These are phyloP conservation scores for Enteromius argenteus DNA, from an alignment of 2,797 vertebrate genomes.

Conservation along the genomic window DNA sequence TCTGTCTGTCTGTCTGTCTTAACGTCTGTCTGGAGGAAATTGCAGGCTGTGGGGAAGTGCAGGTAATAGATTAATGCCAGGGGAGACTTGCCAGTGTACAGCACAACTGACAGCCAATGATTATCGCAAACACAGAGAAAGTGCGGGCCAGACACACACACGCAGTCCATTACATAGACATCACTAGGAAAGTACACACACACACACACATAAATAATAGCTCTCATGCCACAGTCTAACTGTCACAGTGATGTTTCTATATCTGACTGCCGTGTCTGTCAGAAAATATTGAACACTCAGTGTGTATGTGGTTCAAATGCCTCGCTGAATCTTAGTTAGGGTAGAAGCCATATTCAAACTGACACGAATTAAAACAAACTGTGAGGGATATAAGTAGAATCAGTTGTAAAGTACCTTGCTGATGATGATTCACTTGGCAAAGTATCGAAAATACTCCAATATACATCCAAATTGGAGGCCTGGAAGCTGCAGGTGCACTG, in stretches of 20 bases:
- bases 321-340: neutral
- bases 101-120: conserved; percentile 77
- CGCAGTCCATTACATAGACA: conserved; percentile 41
- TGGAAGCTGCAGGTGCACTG: neutral
- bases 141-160: conserved; percentile 16
- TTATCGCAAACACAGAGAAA: conserved; percentile 74
- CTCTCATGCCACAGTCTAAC: conserved; percentile 39
- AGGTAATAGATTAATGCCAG: conserved; percentile 84
- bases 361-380: neutral
- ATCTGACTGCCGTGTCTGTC: conserved; percentile 32
- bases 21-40: conserved; percentile 61
- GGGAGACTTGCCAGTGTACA: conserved; percentile 69
- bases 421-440: neutral
- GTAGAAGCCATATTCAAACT: neutral
- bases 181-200: conserved; percentile 28
- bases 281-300: conserved; percentile 18
- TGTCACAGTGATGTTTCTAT: conserved; percentile 41
- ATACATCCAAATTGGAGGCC: neutral
- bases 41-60: conserved; percentile 71
- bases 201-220: conserved; percentile 48
- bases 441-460: neutral
- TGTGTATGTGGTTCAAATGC: neutral
- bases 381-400: neutral
- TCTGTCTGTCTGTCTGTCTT: conserved; percentile 12
- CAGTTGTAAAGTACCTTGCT: neutral